A percentile compares a stretch with the other conserved stretches of the same genome.
These are phyloP conservation scores for Amphilophus citrinellus DNA, from an alignment of 2,113 vertebrate species.

Conservation along the genomic window DNA sequence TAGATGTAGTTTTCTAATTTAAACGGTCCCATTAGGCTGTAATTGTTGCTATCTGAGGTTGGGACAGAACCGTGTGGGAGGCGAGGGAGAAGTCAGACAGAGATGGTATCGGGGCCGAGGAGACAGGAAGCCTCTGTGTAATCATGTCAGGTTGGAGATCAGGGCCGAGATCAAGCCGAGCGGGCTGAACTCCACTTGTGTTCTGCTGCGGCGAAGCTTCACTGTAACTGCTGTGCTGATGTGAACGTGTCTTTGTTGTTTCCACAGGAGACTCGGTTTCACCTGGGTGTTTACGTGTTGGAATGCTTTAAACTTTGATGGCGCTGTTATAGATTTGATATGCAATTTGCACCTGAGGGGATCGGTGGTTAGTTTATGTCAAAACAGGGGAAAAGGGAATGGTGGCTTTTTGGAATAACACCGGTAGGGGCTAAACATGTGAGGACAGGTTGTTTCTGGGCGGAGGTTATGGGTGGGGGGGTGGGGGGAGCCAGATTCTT, in stretches of 20 bases:
- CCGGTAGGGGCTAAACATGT: conserved; percentile 22
- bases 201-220: conserved; percentile 33
- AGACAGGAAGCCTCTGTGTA: conserved; percentile 82
- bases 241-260: conserved; percentile 42
- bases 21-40: conserved; percentile 75
- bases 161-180: conserved; percentile 56
- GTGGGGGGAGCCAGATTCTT: neutral
- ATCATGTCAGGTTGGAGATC: conserved; percentile 80
- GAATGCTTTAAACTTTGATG: conserved; percentile 1
- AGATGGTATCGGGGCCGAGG: conserved; percentile 76
- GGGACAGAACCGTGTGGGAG: conserved; percentile 53
- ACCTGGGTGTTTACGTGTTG: conserved; percentile 39
- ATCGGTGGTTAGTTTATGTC: conserved; percentile 11
- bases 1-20: conserved; percentile 79
- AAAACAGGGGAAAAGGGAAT: neutral
- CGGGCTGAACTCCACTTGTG: conserved; percentile 53
- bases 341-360: neutral
- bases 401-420: conserved; percentile 11
- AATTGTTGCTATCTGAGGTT: conserved; percentile 78
- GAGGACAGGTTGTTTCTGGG: conserved; percentile 27
- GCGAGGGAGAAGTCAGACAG: conserved; percentile 65
- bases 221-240: conserved; percentile 11
- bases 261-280: conserved; percentile 15
- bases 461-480: neutral
- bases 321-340: conserved; percentile 3